phyloP scores from a whole-genome alignment of 2,797 vertebrate species.

The Falco berigora region DNA sequence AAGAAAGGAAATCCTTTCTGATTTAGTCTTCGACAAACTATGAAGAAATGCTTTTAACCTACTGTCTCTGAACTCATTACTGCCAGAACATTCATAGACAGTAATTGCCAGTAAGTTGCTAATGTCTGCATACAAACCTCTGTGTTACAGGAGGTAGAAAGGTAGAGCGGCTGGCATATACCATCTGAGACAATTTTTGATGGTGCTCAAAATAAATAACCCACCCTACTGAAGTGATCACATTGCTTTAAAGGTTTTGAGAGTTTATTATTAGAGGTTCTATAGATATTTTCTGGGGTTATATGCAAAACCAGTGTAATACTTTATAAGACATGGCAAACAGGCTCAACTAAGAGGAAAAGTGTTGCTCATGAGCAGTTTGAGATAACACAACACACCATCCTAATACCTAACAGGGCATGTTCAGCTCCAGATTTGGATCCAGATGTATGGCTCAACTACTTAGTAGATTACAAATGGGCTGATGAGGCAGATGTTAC shows the following conservation, averaged over 20 bases:
- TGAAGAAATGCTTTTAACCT: neutral
- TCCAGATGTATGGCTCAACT: neutral
- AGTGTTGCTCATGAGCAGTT: neutral
- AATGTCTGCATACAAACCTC: neutral
- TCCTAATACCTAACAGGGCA: neutral
- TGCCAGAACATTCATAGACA: neutral
- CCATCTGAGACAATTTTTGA: neutral
- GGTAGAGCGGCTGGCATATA: neutral
- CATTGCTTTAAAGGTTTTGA: neutral
- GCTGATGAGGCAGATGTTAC: neutral
- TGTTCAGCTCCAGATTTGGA: neutral
- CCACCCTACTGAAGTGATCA: neutral
- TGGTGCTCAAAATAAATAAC: neutral
- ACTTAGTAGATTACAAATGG: neutral
- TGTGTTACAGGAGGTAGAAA: neutral
- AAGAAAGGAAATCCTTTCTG: slow-evolving; percentile 11
- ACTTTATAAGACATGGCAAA: neutral
- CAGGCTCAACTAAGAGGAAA: neutral
- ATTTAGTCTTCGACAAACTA: neutral
- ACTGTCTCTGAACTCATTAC: neutral
- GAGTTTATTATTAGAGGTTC: neutral
- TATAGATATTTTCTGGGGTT: neutral
- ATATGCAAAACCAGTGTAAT: neutral
- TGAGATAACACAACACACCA: neutral
- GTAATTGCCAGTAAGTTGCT: neutral